Base-by-base conservation (phyloP, 2,888 invertebrate species). In the Euplexia lucipara region DNA sequence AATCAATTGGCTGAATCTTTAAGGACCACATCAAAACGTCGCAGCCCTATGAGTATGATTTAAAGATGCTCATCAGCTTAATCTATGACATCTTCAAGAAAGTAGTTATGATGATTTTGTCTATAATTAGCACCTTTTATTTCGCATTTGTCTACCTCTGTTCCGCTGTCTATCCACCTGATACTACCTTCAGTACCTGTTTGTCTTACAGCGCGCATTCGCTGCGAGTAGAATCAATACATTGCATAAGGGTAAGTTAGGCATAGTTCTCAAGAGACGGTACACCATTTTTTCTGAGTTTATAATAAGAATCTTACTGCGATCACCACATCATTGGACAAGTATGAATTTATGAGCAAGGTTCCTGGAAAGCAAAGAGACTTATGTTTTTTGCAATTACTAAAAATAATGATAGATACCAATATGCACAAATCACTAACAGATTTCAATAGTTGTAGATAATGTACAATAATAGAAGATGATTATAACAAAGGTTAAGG, bases 401-500 rank as follows among this genome's bases (percentile, higher is more conserved):
- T 6, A 35, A 62, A 47, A 47, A 35, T 35, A 2, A 35, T 22
- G 32, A 39, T 30, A 51, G 20, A 48, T 16, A n/a, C 39, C 26
- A 26, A 26, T 26, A 68, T 49, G 53, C 52, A 73, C 56, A 73
- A 45, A 60, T 34, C 22, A 60, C 39, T 34, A 49, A 75, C 68
- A 75, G 68, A 64, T 73, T 72, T 57, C 14, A 58, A 68, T 53
- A 63, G 16, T 49, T 88, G 79, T 77, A 86, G 89, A 90, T 90
- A 62, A 76, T 83, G 82, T 86, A 83, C 85, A 90, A 92, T 92
- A 92, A 92, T 92, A 91, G 89, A 77, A 86, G 85, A 88, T 88
- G 89, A 89, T 84, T 83, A 79, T 83, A 79, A 73, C 68, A 85
- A 78, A 88, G 94, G 94, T 94, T 93, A 94, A 94, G 94, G 93